Conservation (phyloP, 2,113 vertebrate genomes). For the Lipotes vexillifer region DNA sequence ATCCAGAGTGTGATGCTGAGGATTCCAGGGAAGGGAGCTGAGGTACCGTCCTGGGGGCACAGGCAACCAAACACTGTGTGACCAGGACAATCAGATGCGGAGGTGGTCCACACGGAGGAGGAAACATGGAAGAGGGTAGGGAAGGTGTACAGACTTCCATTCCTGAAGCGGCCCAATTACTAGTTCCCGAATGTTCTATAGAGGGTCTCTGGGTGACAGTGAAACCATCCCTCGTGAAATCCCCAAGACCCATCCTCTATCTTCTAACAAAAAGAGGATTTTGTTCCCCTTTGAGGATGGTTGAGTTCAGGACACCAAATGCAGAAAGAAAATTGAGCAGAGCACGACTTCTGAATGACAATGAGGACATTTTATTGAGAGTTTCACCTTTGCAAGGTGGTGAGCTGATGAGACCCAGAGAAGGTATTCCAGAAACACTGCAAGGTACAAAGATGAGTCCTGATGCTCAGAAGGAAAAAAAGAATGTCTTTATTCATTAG, state of each 20-base stretch:
- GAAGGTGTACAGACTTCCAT: not conserved
- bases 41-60: not conserved
- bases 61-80: not conserved
- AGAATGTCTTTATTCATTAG: not conserved
- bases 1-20: not conserved
- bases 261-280: no score
- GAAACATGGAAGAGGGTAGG: accelerated
- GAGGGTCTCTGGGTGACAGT: constrained; percentile 30
- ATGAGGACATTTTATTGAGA: not conserved
- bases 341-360: not conserved
- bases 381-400: constrained; percentile 6
- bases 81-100: not conserved
- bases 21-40: accelerated
- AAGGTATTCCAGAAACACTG: not conserved
- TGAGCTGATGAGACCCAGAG: constrained; percentile 31
- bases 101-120: accelerated
- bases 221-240: not conserved
- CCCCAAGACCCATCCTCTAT: not conserved
- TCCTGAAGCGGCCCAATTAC: not conserved
- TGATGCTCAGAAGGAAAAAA: not conserved
- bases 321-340: not conserved
- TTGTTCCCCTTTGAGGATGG: no score
- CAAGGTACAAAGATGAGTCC: not conserved
- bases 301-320: no score
- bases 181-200: not conserved